Base-by-base conservation (phyloP, 2,797 vertebrate genomes). In the Cossypha caffra region DNA sequence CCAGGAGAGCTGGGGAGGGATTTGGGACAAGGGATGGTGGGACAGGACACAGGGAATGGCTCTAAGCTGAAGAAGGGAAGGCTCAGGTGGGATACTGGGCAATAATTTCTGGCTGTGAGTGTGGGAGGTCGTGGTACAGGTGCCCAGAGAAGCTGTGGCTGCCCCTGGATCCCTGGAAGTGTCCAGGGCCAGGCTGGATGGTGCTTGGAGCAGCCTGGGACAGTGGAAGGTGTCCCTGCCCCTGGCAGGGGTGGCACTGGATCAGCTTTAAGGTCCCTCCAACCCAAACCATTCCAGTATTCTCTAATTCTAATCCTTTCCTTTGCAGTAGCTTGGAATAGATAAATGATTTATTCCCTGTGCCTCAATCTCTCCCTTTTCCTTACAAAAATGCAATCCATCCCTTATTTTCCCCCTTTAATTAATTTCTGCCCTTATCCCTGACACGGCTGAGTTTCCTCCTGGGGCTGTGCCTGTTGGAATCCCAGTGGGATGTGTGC, bases 41-140 rank as follows among this genome's bases (percentile, higher is more conserved):
- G 31, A 42, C 54, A 88, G 77, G 21, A n/a, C 21, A 24, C n/a
- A 2, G 2, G 8, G 19, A 43, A 37, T 13, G 62, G 35, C 62
- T 62, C 14, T 16, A 47, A 24, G 20, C 7, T 55, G 55, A 28
- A 31, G n/a, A 9, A 48, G 23, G 23, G 23, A 7, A 81, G 35
- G 26, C 3, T 10, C 12, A 5, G 31, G 1, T 50, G 26, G 47
- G 42, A 68, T 37, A 17, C 17, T 62, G 42, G 48, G 48, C 37
- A 28, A 13, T 16, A 68, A 37, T 68, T 68, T 9, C 4, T 37
- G 11, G 0, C 45, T 66, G 13, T 12, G 47, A 88, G 17, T 40
- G n/a, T 4, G 9, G 1, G 1, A 58, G 17, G 8, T 4, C 13
- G 29, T 80, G 76, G 51, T 5, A 29, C 29, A 40, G 52, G 1